Evolutionary conservation across 2,797 vertebrate genomes (phyloP), one percentile per base, ranked within the genome.

Genomic region (Enteromius unitaeniatus): DNA sequence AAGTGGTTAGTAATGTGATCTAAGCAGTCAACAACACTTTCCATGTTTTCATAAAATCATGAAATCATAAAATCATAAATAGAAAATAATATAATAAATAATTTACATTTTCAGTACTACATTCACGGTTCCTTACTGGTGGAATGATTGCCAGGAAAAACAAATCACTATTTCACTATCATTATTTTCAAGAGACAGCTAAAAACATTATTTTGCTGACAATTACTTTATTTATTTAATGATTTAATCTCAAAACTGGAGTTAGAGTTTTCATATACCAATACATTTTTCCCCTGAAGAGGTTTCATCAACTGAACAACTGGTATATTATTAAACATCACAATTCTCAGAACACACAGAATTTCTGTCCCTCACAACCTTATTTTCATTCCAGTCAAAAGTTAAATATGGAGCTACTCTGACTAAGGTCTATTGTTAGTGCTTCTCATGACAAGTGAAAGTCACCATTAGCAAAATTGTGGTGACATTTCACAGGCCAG

Each of bases 21-120:
- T 72, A 83, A 81, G 65, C 15, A 65, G 79, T 85, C 60, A 81
- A 75, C 51, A 81, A 62, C 73, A 81, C 23, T 11, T 45, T 45
- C 11, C 42, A 11, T 45, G 42, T 45, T 45, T 45, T 45, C 42
- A 68, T 21, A 37, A 67, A 37, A 64, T 15, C 60, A 15, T 28
- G 26, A 31, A 31, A 31, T 45, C 42, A 68, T 21, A 37, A 67
- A 37, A 64, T 15, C 60, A n/a, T 69, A 15, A 42, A 42, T n/a
- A 21, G 21, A 37, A 40, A 68, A 67, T 67, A 67, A 37, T n/a
- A 40, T 68, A 40, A 68, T 11, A 17, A 37, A n/a, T 40, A 0
- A n/a, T 68, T 68, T 40, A 2, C 1, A 13, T 40, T 68, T 40
- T 68, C 2, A 13, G 65, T 68, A n/a, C 21, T 11, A 5, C 2